Percentiles rank a stretch among this genome's conserved stretches.
Conservation (phyloP, 2,113 vertebrate species). For the Ptychochromis oligacanthus region DNA sequence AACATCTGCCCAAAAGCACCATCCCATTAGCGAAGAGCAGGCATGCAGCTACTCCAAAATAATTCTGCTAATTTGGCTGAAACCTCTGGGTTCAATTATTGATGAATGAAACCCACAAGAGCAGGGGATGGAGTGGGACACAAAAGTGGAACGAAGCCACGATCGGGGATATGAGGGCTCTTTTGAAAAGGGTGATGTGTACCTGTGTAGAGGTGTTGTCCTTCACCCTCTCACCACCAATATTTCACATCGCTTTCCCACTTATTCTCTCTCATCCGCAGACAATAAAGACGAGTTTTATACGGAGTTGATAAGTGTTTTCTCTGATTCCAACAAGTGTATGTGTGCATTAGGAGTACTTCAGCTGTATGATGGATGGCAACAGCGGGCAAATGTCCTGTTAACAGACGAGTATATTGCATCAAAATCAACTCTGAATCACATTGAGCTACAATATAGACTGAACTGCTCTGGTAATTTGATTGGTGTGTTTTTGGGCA, state of each 20-base stretch:
- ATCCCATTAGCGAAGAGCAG: slow-evolving; percentile 57
- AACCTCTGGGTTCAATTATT: slow-evolving; percentile 63
- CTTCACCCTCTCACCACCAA: slow-evolving; percentile 38
- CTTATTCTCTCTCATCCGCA: not conserved
- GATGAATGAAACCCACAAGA: slow-evolving; percentile 48
- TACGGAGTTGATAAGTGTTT: not conserved
- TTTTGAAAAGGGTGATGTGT: slow-evolving; percentile 19
- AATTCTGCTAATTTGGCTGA: slow-evolving; percentile 67
- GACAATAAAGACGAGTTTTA: slow-evolving; percentile 7
- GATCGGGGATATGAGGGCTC: slow-evolving; percentile 39
- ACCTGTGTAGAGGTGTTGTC: slow-evolving; percentile 25
- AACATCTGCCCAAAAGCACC: slow-evolving; percentile 64
- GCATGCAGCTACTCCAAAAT: slow-evolving; percentile 62
- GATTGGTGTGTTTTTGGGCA: slow-evolving; percentile 31
- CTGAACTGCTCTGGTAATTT: slow-evolving; percentile 21
- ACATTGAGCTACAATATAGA: not conserved
- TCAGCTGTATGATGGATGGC: slow-evolving; percentile 41
- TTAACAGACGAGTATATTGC: slow-evolving; percentile 39
- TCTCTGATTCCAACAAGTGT: slow-evolving; percentile 4
- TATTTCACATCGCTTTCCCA: slow-evolving; percentile 27
- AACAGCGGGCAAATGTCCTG: slow-evolving; percentile 31
- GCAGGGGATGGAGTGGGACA: slow-evolving; percentile 30
- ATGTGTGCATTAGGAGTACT: not conserved
- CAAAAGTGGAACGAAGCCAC: slow-evolving; percentile 50
- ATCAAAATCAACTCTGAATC: slow-evolving; percentile 33